A percentile compares a stretch with the other conserved stretches of the same genome.
Evolutionary conservation across 2,113 vertebrate genomes (phyloP).

Genomic region (Mesitornis unicolor): DNA sequence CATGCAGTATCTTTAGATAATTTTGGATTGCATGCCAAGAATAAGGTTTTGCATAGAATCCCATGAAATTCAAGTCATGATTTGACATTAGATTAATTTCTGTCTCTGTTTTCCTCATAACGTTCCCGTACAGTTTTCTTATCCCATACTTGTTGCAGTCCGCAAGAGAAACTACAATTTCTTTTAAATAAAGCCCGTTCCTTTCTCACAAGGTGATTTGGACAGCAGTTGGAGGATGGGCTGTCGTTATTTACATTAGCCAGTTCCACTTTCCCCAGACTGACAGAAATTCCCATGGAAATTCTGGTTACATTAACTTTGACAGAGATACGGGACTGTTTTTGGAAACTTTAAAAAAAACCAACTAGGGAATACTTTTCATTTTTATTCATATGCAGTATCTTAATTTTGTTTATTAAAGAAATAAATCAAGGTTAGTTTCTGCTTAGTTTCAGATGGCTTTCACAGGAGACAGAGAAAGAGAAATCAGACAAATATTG

Average conservation of each 20-base stretch:
- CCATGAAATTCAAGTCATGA: background rate
- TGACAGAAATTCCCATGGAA: conserved; percentile 60
- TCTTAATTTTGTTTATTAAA: conserved; percentile 64
- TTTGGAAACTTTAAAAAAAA: conserved; percentile 38
- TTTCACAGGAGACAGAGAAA: conserved; percentile 52
- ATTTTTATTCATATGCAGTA: conserved; percentile 52
- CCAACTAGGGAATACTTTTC: conserved; percentile 39
- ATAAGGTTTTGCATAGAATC: background rate
- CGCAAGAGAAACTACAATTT: background rate
- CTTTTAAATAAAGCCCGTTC: background rate
- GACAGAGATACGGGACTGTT: conserved; percentile 51
- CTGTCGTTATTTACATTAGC: conserved; percentile 23
- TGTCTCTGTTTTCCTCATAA: background rate
- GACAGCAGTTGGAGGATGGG: conserved; percentile 8
- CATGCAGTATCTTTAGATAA: background rate
- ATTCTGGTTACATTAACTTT: conserved; percentile 61
- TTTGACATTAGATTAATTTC: background rate
- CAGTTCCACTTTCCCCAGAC: conserved; percentile 16
- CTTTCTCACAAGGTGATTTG: conserved; percentile 40
- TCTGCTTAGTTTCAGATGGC: conserved; percentile 42
- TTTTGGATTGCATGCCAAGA: background rate
- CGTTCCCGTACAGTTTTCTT: background rate
- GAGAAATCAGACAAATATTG: conserved; percentile 11
- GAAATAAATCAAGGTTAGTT: conserved; percentile 65
- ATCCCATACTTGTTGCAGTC: background rate